Evolutionary conservation across 2,888 invertebrate genomes (phyloP), one percentile per base, ranked within the genome.

Genomic region (Julus scanicus): DNA sequence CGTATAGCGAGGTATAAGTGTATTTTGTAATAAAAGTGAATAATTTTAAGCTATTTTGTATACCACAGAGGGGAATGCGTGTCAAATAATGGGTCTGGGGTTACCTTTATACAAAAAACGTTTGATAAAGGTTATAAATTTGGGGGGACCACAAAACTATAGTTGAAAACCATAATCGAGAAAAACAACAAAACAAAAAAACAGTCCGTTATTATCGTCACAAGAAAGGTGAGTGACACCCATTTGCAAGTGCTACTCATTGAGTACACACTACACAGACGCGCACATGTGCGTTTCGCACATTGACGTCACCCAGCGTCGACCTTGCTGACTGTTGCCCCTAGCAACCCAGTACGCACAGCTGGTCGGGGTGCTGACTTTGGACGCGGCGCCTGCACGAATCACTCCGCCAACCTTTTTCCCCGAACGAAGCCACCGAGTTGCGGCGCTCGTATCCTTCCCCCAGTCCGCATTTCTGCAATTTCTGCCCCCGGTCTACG

Each of bases 301-400:
- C 63, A 13, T 2, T 84, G 84, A 84, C 84, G 84, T 84, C 84
- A 84, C 84, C 15, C n/a, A 5, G 44, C n/a, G 84, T 29, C 84
- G 84, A 84, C 84, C 44, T 84, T 84, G 44, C 44, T 44, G 13
- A 4, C 39, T 37, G 84, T 84, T 84, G 84, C 44, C 84, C 39
- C 39, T 84, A 39, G 84, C 84, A 84, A 84, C 84, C 4, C 29
- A 39, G 44, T 37, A 44, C 84, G 84, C 37, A 11, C 44, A 84
- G 84, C 84, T 40, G 84, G 84, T 63, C 3, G 6, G 63, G 63
- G 63, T 63, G 63, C n/a, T 4, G 63, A 63, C 63, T 63, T 53
- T 53, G n/a, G 63, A 48, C 48, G 48, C 48, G 5, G 48, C 9
- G 48, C 6, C 48, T 48, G 48, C 48, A 9, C 48, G 48, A 63